Percentiles rank a stretch among this genome's conserved stretches.
These are phyloP conservation scores for Pseudococcus longispinus DNA, from an alignment of 2,888 invertebrate species.

Conservation along the genomic window DNA sequence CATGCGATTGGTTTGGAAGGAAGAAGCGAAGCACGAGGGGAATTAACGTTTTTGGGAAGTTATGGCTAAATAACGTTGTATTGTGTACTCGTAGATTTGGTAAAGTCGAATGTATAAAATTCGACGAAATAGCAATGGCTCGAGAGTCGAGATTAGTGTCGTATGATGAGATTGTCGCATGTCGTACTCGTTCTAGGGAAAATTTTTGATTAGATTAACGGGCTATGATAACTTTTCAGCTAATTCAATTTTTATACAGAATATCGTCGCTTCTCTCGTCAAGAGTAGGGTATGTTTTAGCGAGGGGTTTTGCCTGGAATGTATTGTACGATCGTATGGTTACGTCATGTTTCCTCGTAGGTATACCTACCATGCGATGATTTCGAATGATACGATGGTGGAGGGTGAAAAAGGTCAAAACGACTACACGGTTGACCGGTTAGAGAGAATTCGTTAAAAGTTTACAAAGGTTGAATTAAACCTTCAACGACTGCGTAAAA, in stretches of 20 bases:
- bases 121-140: neutral
- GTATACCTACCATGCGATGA: no score
- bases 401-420: neutral
- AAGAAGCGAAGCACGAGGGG: neutral
- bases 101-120: neutral
- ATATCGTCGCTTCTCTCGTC: neutral
- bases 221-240: conserved; percentile 6
- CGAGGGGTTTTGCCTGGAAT: neutral
- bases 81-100: neutral
- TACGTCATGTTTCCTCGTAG: neutral
- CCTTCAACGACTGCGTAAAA: conserved; percentile 1
- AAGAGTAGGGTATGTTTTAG: neutral
- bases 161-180: conserved; percentile 21
- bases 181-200: neutral
- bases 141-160: neutral
- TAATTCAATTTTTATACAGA: conserved; percentile 10
- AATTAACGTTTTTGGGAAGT: neutral
- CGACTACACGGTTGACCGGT: neutral
- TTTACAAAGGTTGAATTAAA: neutral
- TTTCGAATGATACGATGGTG: neutral
- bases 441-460: conserved; percentile 22
- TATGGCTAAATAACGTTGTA: neutral
- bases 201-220: neutral
- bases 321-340: neutral
- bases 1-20: no score